Percentiles rank a stretch among this genome's conserved stretches.
These are phyloP conservation scores for Ophion slaviceki DNA, from an alignment of 2,888 invertebrate genomes.

Conservation along the genomic window DNA sequence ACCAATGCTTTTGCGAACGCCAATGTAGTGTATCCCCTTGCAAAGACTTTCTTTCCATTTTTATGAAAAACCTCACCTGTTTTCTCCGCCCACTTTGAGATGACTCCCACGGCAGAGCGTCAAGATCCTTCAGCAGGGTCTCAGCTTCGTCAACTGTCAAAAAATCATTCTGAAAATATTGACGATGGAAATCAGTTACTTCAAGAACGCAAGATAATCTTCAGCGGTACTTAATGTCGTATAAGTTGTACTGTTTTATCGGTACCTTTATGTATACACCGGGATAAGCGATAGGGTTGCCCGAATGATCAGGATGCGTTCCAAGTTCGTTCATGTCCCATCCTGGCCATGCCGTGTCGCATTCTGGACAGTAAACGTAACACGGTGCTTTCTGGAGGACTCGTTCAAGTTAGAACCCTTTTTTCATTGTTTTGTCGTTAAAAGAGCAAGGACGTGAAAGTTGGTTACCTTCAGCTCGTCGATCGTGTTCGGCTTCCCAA, in stretches of 20 bases:
- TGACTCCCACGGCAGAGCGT: constrained; percentile 92
- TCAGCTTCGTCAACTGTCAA: constrained; percentile 89
- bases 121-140: constrained; percentile 88
- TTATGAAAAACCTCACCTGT: constrained; percentile 85
- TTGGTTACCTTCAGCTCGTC: constrained; percentile 79
- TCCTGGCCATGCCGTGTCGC: constrained; percentile 91
- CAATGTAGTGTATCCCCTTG: neutral
- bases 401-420: neutral
- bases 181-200: neutral
- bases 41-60: neutral
- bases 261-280: constrained; percentile 87
- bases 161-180: constrained; percentile 87
- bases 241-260: neutral
- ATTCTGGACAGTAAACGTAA: constrained; percentile 91
- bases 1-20: neutral
- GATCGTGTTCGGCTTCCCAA: constrained; percentile 82
- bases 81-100: constrained; percentile 98
- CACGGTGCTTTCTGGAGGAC: constrained; percentile 85
- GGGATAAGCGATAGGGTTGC: constrained; percentile 86
- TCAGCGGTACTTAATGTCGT: neutral
- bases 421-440: constrained; percentile 11
- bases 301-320: constrained; percentile 88
- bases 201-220: neutral
- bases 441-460: constrained; percentile 10
- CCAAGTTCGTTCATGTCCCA: constrained; percentile 87